Conservation (phyloP, 2,888 invertebrate genomes). For the Kuschelorhynchus macadamiae region DNA sequence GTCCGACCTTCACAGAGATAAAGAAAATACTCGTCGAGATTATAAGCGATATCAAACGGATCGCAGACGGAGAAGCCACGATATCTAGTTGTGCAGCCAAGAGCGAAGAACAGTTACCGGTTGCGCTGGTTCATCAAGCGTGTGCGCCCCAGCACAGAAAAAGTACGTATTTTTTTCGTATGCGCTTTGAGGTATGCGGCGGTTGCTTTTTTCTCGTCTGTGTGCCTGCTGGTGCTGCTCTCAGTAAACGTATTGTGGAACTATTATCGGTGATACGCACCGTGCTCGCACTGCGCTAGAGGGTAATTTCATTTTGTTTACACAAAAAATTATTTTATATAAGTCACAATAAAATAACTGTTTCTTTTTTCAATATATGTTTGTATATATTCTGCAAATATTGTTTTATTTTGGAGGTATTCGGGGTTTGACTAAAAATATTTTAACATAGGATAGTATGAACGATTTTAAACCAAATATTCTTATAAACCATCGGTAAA, state of each 20-base stretch:
- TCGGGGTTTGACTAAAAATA: too few species aligned
- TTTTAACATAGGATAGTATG: too few species aligned
- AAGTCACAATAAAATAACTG: constrained; percentile 10
- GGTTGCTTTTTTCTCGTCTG: constrained; percentile 45
- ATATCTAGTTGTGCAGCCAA: constrained; percentile 64
- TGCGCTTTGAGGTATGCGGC: constrained; percentile 6
- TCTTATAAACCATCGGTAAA: too few species aligned
- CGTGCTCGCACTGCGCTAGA: too few species aligned
- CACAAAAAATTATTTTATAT: background rate
- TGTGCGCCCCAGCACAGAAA: constrained; percentile 64
- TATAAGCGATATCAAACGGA: constrained; percentile 64
- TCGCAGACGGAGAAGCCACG: constrained; percentile 53
- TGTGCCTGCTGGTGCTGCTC: constrained; percentile 22
- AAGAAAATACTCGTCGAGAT: constrained; percentile 77
- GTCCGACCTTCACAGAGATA: constrained; percentile 90
- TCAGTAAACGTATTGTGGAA: constrained; percentile 4
- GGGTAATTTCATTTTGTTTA: too few species aligned
- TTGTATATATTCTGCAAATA: constrained; percentile 21
- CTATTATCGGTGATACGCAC: background rate
- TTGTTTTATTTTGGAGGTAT: constrained; percentile 13
- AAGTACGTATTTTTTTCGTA: constrained; percentile 57
- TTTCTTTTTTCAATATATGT: constrained; percentile 42
- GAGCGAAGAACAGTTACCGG: constrained; percentile 69
- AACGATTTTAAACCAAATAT: too few species aligned
- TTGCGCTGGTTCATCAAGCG: constrained; percentile 56